Percentiles rank a stretch among this genome's conserved stretches.
phyloP scores from a whole-genome alignment of 2,888 invertebrate genomes.

The Pristionchus entomophagus region DNA sequence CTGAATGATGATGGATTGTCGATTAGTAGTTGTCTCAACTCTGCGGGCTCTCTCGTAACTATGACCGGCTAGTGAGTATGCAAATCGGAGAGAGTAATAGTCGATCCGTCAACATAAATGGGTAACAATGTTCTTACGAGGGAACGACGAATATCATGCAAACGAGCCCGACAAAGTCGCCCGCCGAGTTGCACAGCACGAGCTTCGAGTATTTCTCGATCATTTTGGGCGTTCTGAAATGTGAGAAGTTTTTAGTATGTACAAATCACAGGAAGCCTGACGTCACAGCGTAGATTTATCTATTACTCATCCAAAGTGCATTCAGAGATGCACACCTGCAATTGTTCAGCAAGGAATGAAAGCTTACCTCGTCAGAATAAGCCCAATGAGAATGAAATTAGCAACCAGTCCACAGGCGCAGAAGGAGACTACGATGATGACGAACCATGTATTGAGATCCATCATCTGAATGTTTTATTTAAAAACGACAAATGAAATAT shows the following conservation, averaged over 20 bases:
- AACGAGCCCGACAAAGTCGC: neutral
- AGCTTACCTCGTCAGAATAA: neutral
- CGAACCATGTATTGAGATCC: neutral
- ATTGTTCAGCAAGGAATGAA: neutral
- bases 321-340: neutral
- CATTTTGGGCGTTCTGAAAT: slow-evolving; percentile 3
- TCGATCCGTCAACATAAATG: too few relatives aligned
- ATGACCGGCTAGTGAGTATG: too few relatives aligned
- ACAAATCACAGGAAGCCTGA: too few relatives aligned
- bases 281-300: neutral
- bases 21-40: neutral
- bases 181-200: neutral
- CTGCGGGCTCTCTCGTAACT: too few relatives aligned
- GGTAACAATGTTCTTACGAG: neutral
- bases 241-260: too few relatives aligned
- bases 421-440: neutral
- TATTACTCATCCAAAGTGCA: neutral
- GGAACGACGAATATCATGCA: neutral
- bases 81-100: too few relatives aligned
- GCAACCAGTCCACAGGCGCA: neutral
- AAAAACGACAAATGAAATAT: too few relatives aligned
- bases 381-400: neutral
- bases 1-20: neutral
- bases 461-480: neutral
- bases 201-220: slow-evolving; percentile 34